Base-by-base conservation (phyloP, 2,113 vertebrate species). In the Prochilodus magdalenae region DNA sequence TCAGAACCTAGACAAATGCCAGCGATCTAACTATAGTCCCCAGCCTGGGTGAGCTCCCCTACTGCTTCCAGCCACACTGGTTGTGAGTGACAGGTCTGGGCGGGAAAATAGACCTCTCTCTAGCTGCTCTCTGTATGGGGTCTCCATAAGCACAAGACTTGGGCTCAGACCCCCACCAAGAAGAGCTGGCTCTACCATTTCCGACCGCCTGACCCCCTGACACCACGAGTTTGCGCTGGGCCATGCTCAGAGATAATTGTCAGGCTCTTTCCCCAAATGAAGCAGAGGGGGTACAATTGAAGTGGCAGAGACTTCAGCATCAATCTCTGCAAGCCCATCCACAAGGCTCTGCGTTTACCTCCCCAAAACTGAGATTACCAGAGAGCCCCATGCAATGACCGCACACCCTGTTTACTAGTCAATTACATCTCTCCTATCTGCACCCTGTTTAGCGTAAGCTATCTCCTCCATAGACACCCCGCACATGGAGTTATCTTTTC, bases 61-160 rank as follows among this genome's bases (percentile, higher is more conserved):
- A 57, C 86, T 88, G 91, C 88, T 90, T 87, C 20, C 55, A 63
- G 78, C 81, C 79, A 79, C 87, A 77, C 82, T 80, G 88, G 88
- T 85, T 84, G 83, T 95, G 93, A 95, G 83, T 92, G 92, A 95
- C 94, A 92, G 86, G 74, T 89, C 70, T 84, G 87, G 85, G 89
- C 85, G 89, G 89, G 26, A 78, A 78, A 90, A 84, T 86, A 84
- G 91, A 94, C 93, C 92, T 91, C 92, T 92, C 85, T 88, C 85
- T 93, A 91, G 93, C 93, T 93, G 89, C 85, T 94, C 90, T 89
- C 95, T 89, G 90, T 93, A 86, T 92, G 95, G 86, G 90, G 89
- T 83, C 77, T 87, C 44, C 73, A 83, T 82, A 88, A 92, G 87
- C 86, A 87, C 90, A 89, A 90, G 86, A 87, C 92, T 91, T 83